Percentiles rank a stretch among this genome's conserved stretches.
phyloP scores from a whole-genome alignment of 2,888 invertebrate genomes.

The Drosophila yooni region DNA sequence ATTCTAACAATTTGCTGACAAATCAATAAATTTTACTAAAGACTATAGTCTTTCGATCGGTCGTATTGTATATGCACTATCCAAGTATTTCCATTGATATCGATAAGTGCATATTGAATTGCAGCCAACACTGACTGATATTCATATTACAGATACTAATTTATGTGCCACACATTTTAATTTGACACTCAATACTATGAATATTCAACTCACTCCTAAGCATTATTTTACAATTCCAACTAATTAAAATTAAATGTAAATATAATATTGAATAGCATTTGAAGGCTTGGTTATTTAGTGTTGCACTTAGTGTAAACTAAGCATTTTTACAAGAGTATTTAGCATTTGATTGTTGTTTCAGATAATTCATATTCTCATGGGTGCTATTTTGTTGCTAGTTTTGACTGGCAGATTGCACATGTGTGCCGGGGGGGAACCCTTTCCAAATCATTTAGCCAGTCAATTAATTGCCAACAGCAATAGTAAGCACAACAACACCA shows the following conservation, averaged over 20 bases:
- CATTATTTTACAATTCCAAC: neutral
- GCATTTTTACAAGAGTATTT: constrained; percentile 2
- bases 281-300: neutral
- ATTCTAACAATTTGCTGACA: neutral
- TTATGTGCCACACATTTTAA: neutral
- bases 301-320: constrained; percentile 5
- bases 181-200: neutral
- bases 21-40: neutral
- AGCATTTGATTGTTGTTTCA: neutral
- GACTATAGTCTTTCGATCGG: neutral
- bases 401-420: constrained; percentile 13
- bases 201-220: neutral
- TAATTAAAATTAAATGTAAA: neutral
- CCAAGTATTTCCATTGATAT: neutral
- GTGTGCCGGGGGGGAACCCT: constrained; percentile 10
- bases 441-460: constrained; percentile 32
- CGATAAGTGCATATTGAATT: neutral
- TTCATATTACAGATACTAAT: neutral
- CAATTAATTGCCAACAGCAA: constrained; percentile 37
- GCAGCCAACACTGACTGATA: neutral
- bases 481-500: constrained; percentile 6
- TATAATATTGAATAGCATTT: neutral
- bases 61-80: neutral
- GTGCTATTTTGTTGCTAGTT: neutral
- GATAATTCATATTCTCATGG: constrained; percentile 9